Conservation (phyloP, 2,888 invertebrate genomes). For the Conistra vaccinii region DNA sequence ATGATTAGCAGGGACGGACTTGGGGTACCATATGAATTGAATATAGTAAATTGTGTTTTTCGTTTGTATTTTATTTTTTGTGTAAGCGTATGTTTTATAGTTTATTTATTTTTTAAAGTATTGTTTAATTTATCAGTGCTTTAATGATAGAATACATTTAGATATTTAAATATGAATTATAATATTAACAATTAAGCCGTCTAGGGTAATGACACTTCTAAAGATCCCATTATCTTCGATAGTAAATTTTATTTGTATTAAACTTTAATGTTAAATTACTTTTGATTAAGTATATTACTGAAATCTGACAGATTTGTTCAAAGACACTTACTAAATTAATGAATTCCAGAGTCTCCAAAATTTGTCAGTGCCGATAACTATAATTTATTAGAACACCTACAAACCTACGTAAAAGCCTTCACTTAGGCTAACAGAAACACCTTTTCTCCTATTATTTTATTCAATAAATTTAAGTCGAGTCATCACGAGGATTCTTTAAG, state of each 20-base stretch:
- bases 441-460: constrained; percentile 30
- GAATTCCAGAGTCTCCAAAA: neutral
- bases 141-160: too few species aligned
- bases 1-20: constrained; percentile 72
- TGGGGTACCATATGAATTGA: constrained; percentile 26
- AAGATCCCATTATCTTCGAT: too few species aligned
- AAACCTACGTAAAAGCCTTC: constrained; percentile 30
- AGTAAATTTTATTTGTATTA: too few species aligned
- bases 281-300: constrained; percentile 8
- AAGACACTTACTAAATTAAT: constrained; percentile 14
- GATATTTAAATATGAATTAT: too few species aligned
- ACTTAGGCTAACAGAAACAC: constrained; percentile 14
- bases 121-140: too few species aligned
- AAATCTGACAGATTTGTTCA: constrained; percentile 14
- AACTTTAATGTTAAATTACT: too few species aligned
- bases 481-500: constrained; percentile 30
- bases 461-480: constrained; percentile 41
- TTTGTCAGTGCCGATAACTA: constrained; percentile 17
- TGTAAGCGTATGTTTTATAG: too few species aligned
- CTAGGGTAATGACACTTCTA: too few species aligned
- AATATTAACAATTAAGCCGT: too few species aligned
- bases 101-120: too few species aligned
- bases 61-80: neutral
- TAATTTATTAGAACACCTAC: constrained; percentile 32
- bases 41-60: neutral